A percentile compares a stretch with the other conserved stretches of the same genome.
These are phyloP conservation scores for Priocnemis perturbator DNA, from an alignment of 2,888 invertebrate genomes.

Conservation along the genomic window DNA sequence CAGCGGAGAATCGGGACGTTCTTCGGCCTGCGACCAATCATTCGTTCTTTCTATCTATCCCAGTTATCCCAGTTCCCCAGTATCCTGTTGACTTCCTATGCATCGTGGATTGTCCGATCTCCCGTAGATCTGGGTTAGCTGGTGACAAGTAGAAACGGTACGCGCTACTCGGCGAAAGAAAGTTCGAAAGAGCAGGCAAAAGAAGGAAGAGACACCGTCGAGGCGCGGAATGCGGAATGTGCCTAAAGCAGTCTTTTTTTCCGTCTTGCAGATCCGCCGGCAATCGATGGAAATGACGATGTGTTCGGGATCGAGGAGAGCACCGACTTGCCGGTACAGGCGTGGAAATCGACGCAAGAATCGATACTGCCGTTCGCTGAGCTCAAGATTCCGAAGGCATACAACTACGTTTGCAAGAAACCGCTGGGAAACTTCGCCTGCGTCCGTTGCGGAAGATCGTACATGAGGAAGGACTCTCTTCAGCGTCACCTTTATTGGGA, in stretches of 20 bases:
- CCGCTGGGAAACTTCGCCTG: constrained; percentile 76
- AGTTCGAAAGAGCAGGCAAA: not conserved
- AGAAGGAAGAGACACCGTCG: not conserved
- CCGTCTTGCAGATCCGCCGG: constrained; percentile 50
- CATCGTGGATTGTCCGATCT: too few relatives aligned
- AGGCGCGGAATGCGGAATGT: constrained; percentile 27
- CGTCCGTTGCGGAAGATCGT: constrained; percentile 78
- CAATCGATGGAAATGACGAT: constrained; percentile 38
- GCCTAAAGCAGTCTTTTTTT: constrained; percentile 61
- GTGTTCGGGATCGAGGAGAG: constrained; percentile 45
- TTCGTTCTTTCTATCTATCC: too few relatives aligned
- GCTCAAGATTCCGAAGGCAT: constrained; percentile 66
- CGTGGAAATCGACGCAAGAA: constrained; percentile 53
- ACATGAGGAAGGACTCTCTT: constrained; percentile 79
- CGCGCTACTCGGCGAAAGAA: too few relatives aligned
- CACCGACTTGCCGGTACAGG: constrained; percentile 60
- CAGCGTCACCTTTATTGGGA: constrained; percentile 78
- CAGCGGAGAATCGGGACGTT: too few relatives aligned
- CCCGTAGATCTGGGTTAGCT: too few relatives aligned
- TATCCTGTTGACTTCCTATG: too few relatives aligned
- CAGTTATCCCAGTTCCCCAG: too few relatives aligned
- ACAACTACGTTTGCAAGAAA: constrained; percentile 54
- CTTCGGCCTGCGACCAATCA: too few relatives aligned
- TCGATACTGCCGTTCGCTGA: constrained; percentile 51
- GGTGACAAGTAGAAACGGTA: too few relatives aligned